phyloP scores from a whole-genome alignment of 2,113 vertebrate genomes.

The Strix aluco region DNA sequence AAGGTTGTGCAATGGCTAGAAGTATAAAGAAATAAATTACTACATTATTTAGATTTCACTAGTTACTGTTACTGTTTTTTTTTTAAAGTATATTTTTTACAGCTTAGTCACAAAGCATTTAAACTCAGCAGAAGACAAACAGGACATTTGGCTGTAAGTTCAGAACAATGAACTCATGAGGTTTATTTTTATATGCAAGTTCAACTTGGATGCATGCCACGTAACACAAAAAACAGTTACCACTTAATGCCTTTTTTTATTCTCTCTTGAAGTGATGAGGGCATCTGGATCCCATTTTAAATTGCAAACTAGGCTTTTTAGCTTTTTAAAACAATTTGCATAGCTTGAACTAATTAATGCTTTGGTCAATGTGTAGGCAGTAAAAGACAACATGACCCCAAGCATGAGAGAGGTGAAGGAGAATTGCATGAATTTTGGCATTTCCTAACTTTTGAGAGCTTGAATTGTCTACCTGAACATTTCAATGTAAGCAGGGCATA shows the following conservation, averaged over 20 bases:
- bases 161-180: conserved; percentile 68
- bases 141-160: conserved; percentile 56
- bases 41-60: conserved; percentile 1
- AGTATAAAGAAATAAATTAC: conserved; percentile 21
- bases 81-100: conserved; percentile 49
- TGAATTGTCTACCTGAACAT: background rate
- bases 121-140: conserved; percentile 45
- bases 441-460: conserved; percentile 11
- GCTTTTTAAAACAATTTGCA: conserved; percentile 57
- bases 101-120: conserved; percentile 64
- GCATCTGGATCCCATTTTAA: conserved; percentile 52
- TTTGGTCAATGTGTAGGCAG: conserved; percentile 40
- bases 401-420: conserved; percentile 27
- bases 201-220: conserved; percentile 37
- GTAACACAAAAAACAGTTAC: conserved; percentile 47
- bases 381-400: conserved; percentile 55
- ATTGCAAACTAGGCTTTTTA: conserved; percentile 48
- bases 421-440: background rate
- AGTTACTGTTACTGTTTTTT: conserved; percentile 40
- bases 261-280: conserved; percentile 32
- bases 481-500: background rate
- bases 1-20: conserved; percentile 29
- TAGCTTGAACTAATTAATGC: conserved; percentile 64
- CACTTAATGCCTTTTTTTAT: conserved; percentile 39
- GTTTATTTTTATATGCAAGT: conserved; percentile 69